A percentile compares a stretch with the other conserved stretches of the same genome.
Evolutionary conservation across 2,888 invertebrate species (phyloP).

Genomic region (Dendrolimus pini): DNA sequence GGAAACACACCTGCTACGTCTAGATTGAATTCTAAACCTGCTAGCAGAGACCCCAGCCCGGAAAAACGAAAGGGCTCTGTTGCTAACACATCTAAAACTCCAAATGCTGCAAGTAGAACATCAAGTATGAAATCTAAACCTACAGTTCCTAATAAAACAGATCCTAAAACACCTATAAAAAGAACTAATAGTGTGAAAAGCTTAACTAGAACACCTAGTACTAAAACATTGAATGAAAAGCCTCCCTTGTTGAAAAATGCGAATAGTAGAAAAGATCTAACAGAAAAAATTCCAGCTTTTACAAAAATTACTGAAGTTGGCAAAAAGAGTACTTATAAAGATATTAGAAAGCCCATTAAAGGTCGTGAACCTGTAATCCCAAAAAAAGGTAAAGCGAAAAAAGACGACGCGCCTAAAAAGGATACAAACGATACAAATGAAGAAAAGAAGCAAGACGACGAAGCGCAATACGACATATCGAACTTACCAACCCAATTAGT

Average conservation of each 20-base stretch:
- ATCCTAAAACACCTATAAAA: constrained; percentile 52
- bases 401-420: constrained; percentile 18
- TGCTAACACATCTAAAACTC: constrained; percentile 26
- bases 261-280: constrained; percentile 48
- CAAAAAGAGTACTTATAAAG: constrained; percentile 32
- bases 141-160: constrained; percentile 35
- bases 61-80: constrained; percentile 44
- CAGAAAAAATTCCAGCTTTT: constrained; percentile 43
- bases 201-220: constrained; percentile 53
- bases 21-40: constrained; percentile 60
- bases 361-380: constrained; percentile 15
- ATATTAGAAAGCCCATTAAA: constrained; percentile 20
- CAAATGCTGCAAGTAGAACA: constrained; percentile 43
- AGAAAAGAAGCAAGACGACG: constrained; percentile 55
- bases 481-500: constrained; percentile 60
- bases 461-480: constrained; percentile 64
- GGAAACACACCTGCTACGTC: constrained; percentile 55
- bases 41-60: constrained; percentile 61
- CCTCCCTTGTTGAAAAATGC: constrained; percentile 49
- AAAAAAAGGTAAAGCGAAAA: constrained; percentile 18
- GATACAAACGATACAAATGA: constrained; percentile 34
- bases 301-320: constrained; percentile 48
- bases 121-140: constrained; percentile 52
- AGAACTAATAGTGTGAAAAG: constrained; percentile 64
- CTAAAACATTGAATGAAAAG: constrained; percentile 55